phyloP scores from a whole-genome alignment of 2,113 vertebrate species.

The Calidris pygmaea region DNA sequence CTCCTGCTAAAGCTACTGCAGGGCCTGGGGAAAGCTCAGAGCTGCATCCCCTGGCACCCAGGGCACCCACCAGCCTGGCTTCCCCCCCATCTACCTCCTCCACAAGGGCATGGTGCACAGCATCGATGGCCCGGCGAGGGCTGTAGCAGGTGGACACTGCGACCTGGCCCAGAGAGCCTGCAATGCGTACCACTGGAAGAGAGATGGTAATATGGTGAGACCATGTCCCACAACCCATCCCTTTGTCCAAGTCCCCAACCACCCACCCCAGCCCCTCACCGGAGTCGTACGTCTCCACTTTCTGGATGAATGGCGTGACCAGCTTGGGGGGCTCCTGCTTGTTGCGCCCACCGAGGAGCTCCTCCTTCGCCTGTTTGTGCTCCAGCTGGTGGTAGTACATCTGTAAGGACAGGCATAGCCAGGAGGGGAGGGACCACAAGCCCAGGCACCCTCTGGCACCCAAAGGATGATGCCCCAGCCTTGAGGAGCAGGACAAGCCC shows the following conservation, averaged over 20 bases:
- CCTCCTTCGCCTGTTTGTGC: conserved; percentile 84
- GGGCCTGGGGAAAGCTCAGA: not conserved
- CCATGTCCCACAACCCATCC: accelerated
- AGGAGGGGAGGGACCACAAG: not conserved
- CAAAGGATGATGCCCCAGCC: not conserved
- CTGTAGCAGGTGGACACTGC: conserved; percentile 93
- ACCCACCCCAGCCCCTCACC: conserved; percentile 67
- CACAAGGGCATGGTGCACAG: conserved; percentile 79
- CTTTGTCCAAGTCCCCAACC: accelerated
- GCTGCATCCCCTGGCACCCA: accelerated
- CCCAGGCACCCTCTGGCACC: not conserved
- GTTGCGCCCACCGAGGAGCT: conserved; percentile 78
- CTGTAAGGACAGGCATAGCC: conserved; percentile 52
- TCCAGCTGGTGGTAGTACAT: conserved; percentile 88
- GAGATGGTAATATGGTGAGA: not conserved
- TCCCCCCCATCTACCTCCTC: conserved; percentile 76
- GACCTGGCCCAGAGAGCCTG: conserved; percentile 93
- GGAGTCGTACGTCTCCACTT: conserved; percentile 84
- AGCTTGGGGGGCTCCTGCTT: conserved; percentile 86
- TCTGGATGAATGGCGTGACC: conserved; percentile 89
- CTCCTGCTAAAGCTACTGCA: not conserved
- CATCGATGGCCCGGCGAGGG: conserved; percentile 91
- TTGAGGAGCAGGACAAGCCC: not conserved
- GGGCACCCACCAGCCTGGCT: accelerated
- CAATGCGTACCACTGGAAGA: conserved; percentile 87